Percentiles rank a stretch among this genome's conserved stretches.
These are phyloP conservation scores for Epistrophe eligans DNA, from an alignment of 2,888 invertebrate species.

Conservation along the genomic window DNA sequence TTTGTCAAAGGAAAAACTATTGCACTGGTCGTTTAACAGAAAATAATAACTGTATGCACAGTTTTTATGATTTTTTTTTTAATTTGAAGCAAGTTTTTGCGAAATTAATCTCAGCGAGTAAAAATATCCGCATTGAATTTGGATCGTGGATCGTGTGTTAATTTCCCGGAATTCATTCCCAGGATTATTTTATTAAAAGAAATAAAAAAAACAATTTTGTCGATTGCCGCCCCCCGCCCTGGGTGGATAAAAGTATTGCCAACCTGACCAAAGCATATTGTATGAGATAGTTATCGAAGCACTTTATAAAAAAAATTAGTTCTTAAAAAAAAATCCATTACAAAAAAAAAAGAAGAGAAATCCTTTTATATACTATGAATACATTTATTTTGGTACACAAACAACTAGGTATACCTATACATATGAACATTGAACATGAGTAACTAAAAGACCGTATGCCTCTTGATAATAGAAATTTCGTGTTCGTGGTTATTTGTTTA, in stretches of 20 bases:
- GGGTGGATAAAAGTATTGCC: slow-evolving; percentile 49
- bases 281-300: not conserved
- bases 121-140: slow-evolving; percentile 37
- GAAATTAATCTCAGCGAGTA: slow-evolving; percentile 41
- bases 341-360: not conserved
- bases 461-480: slow-evolving; percentile 68
- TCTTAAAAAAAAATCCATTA: slow-evolving; percentile 20
- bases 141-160: slow-evolving; percentile 45
- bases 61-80: not conserved
- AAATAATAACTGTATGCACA: no score
- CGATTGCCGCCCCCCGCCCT: slow-evolving; percentile 39
- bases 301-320: slow-evolving; percentile 20
- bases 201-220: slow-evolving; percentile 54
- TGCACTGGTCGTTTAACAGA: no score
- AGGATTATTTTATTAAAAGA: slow-evolving; percentile 61
- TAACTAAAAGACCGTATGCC: slow-evolving; percentile 37
- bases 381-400: not conserved
- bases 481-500: slow-evolving; percentile 70
- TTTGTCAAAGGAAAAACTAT: no score
- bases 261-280: slow-evolving; percentile 38
- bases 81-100: slow-evolving; percentile 6
- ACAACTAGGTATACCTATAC: not conserved
- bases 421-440: not conserved
- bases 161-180: slow-evolving; percentile 35
- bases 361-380: not conserved